These are phyloP conservation scores for Takifugu ocellatus DNA, from an alignment of 2,797 vertebrate genomes.

Conservation along the genomic window DNA sequence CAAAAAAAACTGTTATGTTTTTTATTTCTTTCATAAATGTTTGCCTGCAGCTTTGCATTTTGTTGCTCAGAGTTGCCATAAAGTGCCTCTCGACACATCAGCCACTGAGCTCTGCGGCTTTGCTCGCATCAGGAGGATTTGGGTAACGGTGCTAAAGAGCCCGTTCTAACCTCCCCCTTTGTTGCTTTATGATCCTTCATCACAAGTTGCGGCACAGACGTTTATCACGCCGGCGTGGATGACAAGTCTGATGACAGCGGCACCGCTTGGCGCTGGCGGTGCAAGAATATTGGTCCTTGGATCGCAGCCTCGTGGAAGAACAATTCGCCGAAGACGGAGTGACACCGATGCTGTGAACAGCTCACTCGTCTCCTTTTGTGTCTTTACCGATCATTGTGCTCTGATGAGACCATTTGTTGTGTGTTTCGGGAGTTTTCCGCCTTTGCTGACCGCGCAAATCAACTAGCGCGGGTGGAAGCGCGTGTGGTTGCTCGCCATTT, in stretches of 20 bases:
- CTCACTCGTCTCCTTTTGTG: conserved; percentile 2
- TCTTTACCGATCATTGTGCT: neutral
- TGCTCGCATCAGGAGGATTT: conserved; percentile 40
- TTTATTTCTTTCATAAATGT: conserved; percentile 17
- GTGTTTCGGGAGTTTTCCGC: conserved; percentile 15
- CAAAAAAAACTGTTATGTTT: neutral
- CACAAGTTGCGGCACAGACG: conserved; percentile 33
- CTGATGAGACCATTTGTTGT: neutral
- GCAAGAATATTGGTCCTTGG: conserved; percentile 20
- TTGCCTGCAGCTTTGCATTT: conserved; percentile 41
- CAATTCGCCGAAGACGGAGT: conserved; percentile 17
- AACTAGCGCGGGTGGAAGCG: neutral
- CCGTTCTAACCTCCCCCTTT: conserved; percentile 27
- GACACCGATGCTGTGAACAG: conserved; percentile 20
- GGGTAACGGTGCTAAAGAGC: conserved; percentile 40
- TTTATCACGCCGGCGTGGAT: conserved; percentile 32
- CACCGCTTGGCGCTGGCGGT: conserved; percentile 14
- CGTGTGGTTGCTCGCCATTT: too few species aligned
- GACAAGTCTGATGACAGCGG: conserved; percentile 21
- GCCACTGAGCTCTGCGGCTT: conserved; percentile 33
- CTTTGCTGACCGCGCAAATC: too few species aligned
- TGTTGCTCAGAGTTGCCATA: conserved; percentile 42
- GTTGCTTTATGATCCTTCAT: conserved; percentile 49
- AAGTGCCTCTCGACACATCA: conserved; percentile 60
- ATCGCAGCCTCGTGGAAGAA: conserved; percentile 29